Percentiles rank a stretch among this genome's conserved stretches.
These are phyloP conservation scores for Drosophila quinaria DNA, from an alignment of 2,888 invertebrate species.

Conservation along the genomic window DNA sequence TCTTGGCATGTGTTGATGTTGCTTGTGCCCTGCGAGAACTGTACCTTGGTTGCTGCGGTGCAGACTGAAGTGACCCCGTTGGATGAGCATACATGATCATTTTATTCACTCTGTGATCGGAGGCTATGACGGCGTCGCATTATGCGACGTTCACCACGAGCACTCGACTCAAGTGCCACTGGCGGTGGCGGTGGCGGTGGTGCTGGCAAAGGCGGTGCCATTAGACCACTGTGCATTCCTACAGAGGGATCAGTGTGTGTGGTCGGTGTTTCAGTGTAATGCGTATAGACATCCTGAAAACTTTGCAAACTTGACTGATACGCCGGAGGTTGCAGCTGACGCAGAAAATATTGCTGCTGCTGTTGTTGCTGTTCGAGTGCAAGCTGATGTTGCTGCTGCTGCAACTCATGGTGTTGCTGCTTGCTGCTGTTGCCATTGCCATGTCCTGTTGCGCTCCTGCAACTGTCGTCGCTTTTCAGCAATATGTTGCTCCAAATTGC, in stretches of 20 bases:
- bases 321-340: slow-evolving; percentile 29
- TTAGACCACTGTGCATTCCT: background rate
- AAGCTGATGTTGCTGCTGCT: slow-evolving; percentile 17
- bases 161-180: background rate
- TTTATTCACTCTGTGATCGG: slow-evolving; percentile 36
- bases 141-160: background rate
- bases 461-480: slow-evolving; percentile 33
- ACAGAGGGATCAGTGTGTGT: background rate
- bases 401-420: slow-evolving; percentile 22
- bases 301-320: slow-evolving; percentile 38
- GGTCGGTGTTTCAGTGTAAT: slow-evolving; percentile 1
- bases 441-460: slow-evolving; percentile 5
- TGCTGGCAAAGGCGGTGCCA: slow-evolving; percentile 4
- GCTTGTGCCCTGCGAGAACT: background rate
- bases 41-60: background rate
- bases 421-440: slow-evolving; percentile 25
- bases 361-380: slow-evolving; percentile 16
- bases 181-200: background rate
- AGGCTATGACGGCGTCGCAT: slow-evolving; percentile 30
- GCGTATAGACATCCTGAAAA: slow-evolving; percentile 45
- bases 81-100: slow-evolving; percentile 5
- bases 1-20: background rate
- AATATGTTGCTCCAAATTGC: slow-evolving; percentile 42
- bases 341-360: slow-evolving; percentile 23
- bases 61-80: background rate